Evolutionary conservation across 2,797 vertebrate species (phyloP), one percentile per base, ranked within the genome.

Genomic region (Rallus crepitans): DNA sequence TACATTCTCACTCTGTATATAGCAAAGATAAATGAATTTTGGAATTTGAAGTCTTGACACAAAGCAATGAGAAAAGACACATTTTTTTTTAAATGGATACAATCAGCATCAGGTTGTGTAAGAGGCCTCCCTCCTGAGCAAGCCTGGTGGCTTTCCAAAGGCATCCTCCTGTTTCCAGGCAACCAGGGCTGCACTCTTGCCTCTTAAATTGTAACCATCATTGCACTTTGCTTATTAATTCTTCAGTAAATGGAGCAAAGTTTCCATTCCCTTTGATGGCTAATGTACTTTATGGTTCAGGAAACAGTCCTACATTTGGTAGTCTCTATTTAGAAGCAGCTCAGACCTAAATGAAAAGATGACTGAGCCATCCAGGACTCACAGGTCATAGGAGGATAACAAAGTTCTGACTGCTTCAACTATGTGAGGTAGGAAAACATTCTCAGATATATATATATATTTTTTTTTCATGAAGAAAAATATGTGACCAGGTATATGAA

Each of bases 191-290:
- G 50, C 2, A 3, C 55, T 96, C 57, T 82, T 85, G 56, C 71
- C 63, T 94, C 68, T 82, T 64, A 68, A 89, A 77, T 42, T 75
- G 68, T 47, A 94, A 81, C 64, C 3, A 0, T 80, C 52, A 2
- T 15, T 82, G 91, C 47, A 89, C 71, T 94, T 93, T 55, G 33
- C 91, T 95, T 93, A 93, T 95, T 96, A 96, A 94, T 94, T 94
- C 93, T 90, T 84, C 64, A 93, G 88, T 57, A 89, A 95, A 90
- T 40, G 90, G 70, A 94, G 53, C 80, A 82, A 95, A 87, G 52
- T 77, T 97, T 92, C 73, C 64, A 57, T 86, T 94, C 70, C 78
- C 76, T 90, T 93, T 77, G 88, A 93, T 55, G 24, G 81, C 75
- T 93, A 82, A 95, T 87, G 91, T 75, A 93, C 86, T 95, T 95